These are phyloP conservation scores for Dryobates pubescens DNA, from an alignment of 2,797 vertebrate species.

Conservation along the genomic window DNA sequence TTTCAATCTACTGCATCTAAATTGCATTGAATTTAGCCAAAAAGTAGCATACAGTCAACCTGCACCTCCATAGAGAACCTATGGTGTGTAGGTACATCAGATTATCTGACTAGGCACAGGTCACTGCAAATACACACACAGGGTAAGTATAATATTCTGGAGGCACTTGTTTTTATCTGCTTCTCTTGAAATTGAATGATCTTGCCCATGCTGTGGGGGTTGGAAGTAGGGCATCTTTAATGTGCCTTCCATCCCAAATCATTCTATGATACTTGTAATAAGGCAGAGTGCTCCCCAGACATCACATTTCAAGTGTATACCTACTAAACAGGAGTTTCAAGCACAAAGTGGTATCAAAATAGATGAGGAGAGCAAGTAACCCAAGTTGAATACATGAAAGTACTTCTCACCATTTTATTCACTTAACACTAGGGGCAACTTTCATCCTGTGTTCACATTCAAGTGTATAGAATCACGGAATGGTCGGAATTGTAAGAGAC, in stretches of 20 bases:
- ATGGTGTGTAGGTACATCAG: fast-evolving
- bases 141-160: background rate
- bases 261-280: background rate
- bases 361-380: background rate
- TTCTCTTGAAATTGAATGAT: background rate
- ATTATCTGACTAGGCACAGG: background rate
- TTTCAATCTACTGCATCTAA: background rate
- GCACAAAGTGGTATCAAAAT: background rate
- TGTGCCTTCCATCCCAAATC: too few species aligned
- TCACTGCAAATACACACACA: background rate
- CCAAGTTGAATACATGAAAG: background rate
- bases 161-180: background rate
- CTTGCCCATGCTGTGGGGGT: too few species aligned
- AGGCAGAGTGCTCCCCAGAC: background rate
- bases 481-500: too few species aligned
- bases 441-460: background rate
- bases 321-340: background rate
- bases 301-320: background rate
- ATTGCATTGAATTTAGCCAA: background rate
- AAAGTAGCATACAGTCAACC: background rate
- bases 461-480: background rate
- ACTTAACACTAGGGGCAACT: background rate
- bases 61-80: background rate
- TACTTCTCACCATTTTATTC: background rate
- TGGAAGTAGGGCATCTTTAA: too few species aligned